These are phyloP conservation scores for Agelas oroides DNA, from an alignment of 37 sponge, comb jelly and placozoan genomes.

Conservation along the genomic window DNA sequence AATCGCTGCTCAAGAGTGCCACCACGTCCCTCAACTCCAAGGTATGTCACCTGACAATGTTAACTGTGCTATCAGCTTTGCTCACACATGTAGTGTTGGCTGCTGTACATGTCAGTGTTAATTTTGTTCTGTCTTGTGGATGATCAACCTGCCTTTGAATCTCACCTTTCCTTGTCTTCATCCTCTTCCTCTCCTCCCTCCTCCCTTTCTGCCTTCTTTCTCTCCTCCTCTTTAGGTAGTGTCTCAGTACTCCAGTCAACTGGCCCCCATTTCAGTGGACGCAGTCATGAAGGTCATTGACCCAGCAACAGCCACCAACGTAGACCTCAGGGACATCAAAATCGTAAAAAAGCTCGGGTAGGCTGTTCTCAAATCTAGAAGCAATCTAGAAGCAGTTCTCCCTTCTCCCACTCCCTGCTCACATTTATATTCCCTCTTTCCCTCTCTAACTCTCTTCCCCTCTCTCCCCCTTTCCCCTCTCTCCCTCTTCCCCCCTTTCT, in stretches of 20 bases:
- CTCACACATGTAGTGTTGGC: background rate
- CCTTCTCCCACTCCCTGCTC: background rate
- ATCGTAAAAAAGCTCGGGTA: slow-evolving; percentile 88
- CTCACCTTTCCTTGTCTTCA: background rate
- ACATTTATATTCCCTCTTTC: background rate
- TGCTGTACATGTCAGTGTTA: too few species aligned
- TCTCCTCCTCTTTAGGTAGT: slow-evolving; percentile 74
- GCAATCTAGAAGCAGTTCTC: too few species aligned
- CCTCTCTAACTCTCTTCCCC: background rate
- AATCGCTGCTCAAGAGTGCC: slow-evolving; percentile 95
- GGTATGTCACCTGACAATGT: too few species aligned
- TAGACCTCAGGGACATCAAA: slow-evolving; percentile 95
- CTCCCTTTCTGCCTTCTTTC: background rate
- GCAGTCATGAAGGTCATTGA: slow-evolving; percentile 96
- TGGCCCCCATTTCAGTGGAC: slow-evolving; percentile 96
- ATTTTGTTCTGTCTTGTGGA: too few species aligned
- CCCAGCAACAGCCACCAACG: slow-evolving; percentile 91
- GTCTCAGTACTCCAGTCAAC: slow-evolving; percentile 93
- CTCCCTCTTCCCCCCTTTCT: background rate
- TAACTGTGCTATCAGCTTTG: background rate
- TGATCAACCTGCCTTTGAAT: too few species aligned
- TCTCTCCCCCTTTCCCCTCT: background rate
- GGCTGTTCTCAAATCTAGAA: background rate
- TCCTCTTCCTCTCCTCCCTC: background rate
- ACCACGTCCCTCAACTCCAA: slow-evolving; percentile 97